These are phyloP conservation scores for Origma solitaria DNA, from an alignment of 2,113 vertebrate species.

Conservation along the genomic window DNA sequence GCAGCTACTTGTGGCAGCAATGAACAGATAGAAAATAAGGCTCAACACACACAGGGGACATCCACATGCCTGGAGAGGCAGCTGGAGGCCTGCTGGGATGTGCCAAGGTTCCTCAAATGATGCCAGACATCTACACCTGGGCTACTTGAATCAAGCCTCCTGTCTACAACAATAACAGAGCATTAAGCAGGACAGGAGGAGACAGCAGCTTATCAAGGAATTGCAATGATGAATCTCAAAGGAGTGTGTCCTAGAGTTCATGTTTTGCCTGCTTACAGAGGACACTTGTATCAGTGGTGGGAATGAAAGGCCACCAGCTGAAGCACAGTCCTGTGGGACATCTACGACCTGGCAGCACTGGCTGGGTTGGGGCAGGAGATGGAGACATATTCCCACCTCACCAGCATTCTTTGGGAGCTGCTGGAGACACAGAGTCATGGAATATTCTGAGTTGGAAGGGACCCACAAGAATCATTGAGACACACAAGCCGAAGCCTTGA, in stretches of 20 bases:
- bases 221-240: neutral
- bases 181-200: neutral
- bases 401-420: neutral
- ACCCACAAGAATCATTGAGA: neutral
- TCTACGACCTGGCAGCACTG: neutral
- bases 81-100: neutral
- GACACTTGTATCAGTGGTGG: neutral
- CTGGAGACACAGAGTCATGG: neutral
- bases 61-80: neutral
- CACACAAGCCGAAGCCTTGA: neutral
- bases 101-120: neutral
- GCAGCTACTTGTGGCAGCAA: neutral
- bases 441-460: neutral
- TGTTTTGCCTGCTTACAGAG: neutral
- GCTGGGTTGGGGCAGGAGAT: neutral
- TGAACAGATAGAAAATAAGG: neutral
- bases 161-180: neutral
- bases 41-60: neutral
- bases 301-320: neutral
- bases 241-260: neutral
- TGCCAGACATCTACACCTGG: fast-evolving
- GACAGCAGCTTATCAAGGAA: neutral
- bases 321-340: neutral
- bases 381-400: neutral
- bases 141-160: neutral